A percentile compares a stretch with the other conserved stretches of the same genome.
These are phyloP conservation scores for Chaetodon trifasciatus DNA, from an alignment of 2,797 vertebrate genomes.

Conservation along the genomic window DNA sequence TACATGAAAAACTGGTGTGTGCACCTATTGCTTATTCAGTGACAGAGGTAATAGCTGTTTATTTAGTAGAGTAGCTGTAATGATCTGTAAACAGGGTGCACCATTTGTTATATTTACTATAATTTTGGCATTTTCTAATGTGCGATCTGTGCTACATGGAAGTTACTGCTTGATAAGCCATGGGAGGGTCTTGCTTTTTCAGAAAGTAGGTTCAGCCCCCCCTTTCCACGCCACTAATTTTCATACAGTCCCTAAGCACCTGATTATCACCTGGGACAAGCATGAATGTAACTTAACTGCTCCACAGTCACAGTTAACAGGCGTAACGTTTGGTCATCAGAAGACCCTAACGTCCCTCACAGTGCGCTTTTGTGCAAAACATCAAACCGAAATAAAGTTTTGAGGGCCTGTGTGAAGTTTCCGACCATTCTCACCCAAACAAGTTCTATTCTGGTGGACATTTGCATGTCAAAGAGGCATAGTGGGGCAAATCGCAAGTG, in stretches of 20 bases:
- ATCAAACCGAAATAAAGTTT: constrained; percentile 47
- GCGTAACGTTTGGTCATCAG: constrained; percentile 27
- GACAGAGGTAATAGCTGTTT: not conserved
- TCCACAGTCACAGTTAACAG: constrained; percentile 18
- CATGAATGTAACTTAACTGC: not conserved
- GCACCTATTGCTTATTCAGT: not conserved
- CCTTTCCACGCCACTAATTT: not conserved
- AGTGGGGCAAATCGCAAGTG: constrained; percentile 40
- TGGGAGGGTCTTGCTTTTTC: not conserved
- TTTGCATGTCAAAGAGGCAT: constrained; percentile 81
- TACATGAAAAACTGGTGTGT: not conserved
- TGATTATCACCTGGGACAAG: not conserved
- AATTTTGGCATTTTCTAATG: not conserved
- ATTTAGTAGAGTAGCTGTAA: not conserved
- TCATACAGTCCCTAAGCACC: not conserved
- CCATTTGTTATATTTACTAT: too few relatives aligned
- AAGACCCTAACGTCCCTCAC: constrained; percentile 19
- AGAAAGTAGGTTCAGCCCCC: not conserved
- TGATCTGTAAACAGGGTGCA: not conserved
- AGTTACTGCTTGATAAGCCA: not conserved
- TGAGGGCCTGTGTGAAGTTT: constrained; percentile 53
- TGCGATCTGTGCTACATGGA: not conserved
- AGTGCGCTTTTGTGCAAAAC: constrained; percentile 41
- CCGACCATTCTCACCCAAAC: constrained; percentile 63
- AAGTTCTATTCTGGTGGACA: constrained; percentile 56